Base-by-base conservation (phyloP, 2,888 invertebrate genomes). In the Hyposoter didymator region DNA sequence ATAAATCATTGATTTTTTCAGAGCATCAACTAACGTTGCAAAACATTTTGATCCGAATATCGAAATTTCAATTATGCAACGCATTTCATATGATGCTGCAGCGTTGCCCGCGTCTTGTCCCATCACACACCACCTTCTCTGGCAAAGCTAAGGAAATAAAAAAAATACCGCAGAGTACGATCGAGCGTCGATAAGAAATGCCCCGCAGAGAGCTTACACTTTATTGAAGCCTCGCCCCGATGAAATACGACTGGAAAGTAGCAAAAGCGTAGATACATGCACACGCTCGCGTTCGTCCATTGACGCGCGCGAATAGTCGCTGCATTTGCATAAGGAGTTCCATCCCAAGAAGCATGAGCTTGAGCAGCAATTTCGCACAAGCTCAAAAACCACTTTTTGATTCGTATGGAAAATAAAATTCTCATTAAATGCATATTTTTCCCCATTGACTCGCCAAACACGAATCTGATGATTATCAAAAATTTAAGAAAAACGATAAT, bases 101-200 rank as follows among this genome's bases (percentile, higher is more conserved):
- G 49, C 49, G 49, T 72, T 72, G 70, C 72, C 72, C 49, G 17
- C 62, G 52, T 70, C 35, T 70, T 72, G 70, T 47, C 79, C n/a
- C n/a, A 79, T 72, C 79, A 79, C 79, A 79, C 35, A 35, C 79
- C 69, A 45, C 43, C 69, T 45, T 32, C 32, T 59, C 22, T 47
- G n/a, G 55, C 5, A 32, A 14, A 28, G 19, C 19, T 19, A 19
- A 17, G 3, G n/a, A 14, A 39, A 62, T 28, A 66, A 28, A 67
- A 59, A 69, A 55, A 64, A 80, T 70, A 87, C 87, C 89, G 78
- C 88, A 82, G 73, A 84, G 87, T 82, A 69, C 88, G 89, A 90
- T 90, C 89, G 87, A 89, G 88, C 88, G 83, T 88, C 86, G 85
- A 89, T 87, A 90, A 84, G 69, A 84, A 62, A 73, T 81, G 78